phyloP scores from a whole-genome alignment of 2,888 invertebrate species.

The Polia nebulosa region DNA sequence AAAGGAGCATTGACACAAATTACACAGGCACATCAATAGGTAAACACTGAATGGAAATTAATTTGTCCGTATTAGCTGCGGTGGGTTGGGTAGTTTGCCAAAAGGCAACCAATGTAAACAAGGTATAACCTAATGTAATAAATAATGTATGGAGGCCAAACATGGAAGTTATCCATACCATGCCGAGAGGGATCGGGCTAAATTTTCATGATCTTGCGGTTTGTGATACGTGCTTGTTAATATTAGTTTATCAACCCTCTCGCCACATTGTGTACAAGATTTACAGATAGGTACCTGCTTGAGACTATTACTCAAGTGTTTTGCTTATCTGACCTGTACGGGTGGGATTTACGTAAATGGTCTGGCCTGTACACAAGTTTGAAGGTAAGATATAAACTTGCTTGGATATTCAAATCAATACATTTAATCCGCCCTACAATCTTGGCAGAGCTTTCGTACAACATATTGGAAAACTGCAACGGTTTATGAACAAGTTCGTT shows the following conservation, averaged over 20 bases:
- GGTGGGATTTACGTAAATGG: slow-evolving; percentile 45
- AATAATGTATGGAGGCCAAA: slow-evolving; percentile 88
- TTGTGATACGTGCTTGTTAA: slow-evolving; percentile 87
- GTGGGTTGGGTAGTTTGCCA: slow-evolving; percentile 78
- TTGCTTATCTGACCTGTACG: slow-evolving; percentile 61
- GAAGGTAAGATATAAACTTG: slow-evolving; percentile 22
- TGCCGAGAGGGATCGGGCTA: slow-evolving; percentile 84
- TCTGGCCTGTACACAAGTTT: slow-evolving; percentile 33
- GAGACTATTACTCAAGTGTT: slow-evolving; percentile 71
- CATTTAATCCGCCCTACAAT: slow-evolving; percentile 20
- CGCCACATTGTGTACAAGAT: slow-evolving; percentile 82
- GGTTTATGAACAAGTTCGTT: slow-evolving; percentile 51
- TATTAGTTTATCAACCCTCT: slow-evolving; percentile 88
- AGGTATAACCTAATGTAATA: slow-evolving; percentile 85
- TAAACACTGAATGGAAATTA: slow-evolving; percentile 77
- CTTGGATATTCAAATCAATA: slow-evolving; percentile 27
- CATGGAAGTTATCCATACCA: slow-evolving; percentile 86
- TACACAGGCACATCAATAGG: slow-evolving; percentile 69
- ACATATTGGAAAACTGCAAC: slow-evolving; percentile 52
- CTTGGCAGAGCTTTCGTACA: slow-evolving; percentile 12
- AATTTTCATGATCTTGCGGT: slow-evolving; percentile 90
- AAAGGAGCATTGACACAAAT: slow-evolving; percentile 66
- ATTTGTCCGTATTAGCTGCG: slow-evolving; percentile 78
- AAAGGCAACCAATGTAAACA: slow-evolving; percentile 85
- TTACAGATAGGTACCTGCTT: slow-evolving; percentile 78